phyloP scores from a whole-genome alignment of 2,113 vertebrate species.

The Trogon melanurus region DNA sequence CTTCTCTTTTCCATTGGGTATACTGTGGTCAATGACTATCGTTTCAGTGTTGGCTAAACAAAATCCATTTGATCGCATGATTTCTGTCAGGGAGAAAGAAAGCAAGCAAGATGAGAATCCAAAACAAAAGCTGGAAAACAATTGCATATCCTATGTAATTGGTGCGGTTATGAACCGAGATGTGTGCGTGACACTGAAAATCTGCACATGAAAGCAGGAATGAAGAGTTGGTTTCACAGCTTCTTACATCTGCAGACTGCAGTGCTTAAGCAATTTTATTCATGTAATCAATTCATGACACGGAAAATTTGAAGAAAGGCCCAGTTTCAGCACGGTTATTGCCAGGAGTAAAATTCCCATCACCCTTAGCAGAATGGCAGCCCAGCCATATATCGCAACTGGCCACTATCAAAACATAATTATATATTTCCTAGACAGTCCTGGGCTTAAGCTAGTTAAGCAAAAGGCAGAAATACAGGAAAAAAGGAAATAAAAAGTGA shows the following conservation, averaged over 20 bases:
- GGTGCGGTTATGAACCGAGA: neutral
- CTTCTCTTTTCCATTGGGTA: slow-evolving; percentile 88
- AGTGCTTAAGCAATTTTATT: neutral
- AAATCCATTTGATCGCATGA: slow-evolving; percentile 97
- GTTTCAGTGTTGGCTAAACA: slow-evolving; percentile 98
- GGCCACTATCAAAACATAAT: neutral
- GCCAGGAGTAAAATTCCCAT: neutral
- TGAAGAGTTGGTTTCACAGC: neutral
- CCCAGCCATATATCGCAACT: neutral
- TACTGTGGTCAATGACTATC: slow-evolving; percentile 91
- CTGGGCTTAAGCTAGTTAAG: neutral
- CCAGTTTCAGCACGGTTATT: neutral
- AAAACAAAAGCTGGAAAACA: neutral
- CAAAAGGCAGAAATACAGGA: neutral
- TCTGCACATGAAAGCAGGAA: neutral
- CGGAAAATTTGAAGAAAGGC: neutral
- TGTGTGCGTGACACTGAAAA: neutral
- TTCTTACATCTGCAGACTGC: neutral
- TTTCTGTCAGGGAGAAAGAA: slow-evolving; percentile 80
- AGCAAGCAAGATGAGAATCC: neutral
- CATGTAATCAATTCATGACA: neutral
- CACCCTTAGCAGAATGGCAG: neutral
- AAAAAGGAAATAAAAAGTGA: neutral
- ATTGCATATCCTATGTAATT: neutral
- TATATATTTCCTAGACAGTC: neutral